phyloP scores from a whole-genome alignment of 2,113 vertebrate genomes.

The Xenotilapia longispinis region DNA sequence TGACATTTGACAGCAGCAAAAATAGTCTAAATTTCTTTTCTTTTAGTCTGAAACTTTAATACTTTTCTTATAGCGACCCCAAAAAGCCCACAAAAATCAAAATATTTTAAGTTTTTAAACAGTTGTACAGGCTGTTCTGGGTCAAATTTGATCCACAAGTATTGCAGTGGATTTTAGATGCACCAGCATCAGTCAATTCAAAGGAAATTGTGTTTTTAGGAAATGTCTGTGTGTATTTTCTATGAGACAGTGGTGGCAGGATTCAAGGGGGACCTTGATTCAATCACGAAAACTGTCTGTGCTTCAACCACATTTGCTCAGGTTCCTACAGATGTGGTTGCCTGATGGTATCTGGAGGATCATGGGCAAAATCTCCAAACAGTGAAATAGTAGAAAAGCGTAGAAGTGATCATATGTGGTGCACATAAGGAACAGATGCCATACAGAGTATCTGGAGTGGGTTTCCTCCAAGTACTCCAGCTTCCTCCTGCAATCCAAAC shows the following conservation, averaged over 20 bases:
- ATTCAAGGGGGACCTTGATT: neutral
- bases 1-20: neutral
- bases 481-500: neutral
- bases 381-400: neutral
- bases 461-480: neutral
- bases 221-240: neutral
- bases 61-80: neutral
- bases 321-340: neutral
- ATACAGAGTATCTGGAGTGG: neutral
- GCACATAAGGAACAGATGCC: neutral
- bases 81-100: neutral
- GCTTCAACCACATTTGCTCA: neutral
- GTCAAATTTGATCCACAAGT: neutral
- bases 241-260: neutral
- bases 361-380: neutral
- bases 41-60: neutral
- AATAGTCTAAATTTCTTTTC: neutral
- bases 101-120: neutral
- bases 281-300: fast-evolving
- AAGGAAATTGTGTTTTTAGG: neutral
- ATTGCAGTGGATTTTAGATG: neutral
- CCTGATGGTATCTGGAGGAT: neutral
- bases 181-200: neutral
- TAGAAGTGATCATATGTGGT: neutral
- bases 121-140: neutral